Evolutionary conservation across 1,140 invertebrate species (phyloP), one percentile per base, ranked within the genome.

Genomic region (Danaus melanippus): DNA sequence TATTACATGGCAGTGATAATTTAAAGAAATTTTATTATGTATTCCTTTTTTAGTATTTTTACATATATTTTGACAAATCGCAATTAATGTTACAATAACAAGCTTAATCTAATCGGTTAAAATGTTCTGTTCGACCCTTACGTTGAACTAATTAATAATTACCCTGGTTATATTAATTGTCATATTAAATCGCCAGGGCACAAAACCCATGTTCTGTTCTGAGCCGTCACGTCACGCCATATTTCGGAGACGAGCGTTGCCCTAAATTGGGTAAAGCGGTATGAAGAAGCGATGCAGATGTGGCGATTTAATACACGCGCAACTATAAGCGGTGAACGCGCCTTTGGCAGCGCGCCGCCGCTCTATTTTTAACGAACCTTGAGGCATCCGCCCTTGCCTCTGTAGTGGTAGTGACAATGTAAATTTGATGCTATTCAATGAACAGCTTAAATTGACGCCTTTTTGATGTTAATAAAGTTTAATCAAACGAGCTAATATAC

Each of bases 331-430:
- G 72, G 71, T 75, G 66, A 75, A 75, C 75, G 64, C 66, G 64
- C 70, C 77, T 82, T 82, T 84, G 79, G 79, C 82, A 85, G 69
- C 74, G 70, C 68, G 73, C 79, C 78, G 72, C 73, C 57, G 62
- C 71, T 79, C 80, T 85, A 85, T 84, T 84, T 84, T 80, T 85
- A 84, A 74, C 72, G 72, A 80, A 85, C 79, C 82, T 84, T 85
- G 79, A 84, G 74, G 61, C 75, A 80, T 75, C 80, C 74, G 79
- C 80, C 82, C 82, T 85, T 85, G 82, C 70, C 66, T 69, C 65
- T 67, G 69, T 71, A 79, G 71, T 76, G 60, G 71, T 77, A 72
- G 67, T 74, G 71, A 69, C 71, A 72, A 65, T 58, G 58, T 64
- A 60, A 56, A 65, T 70, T 57, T 53, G 55, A 56, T 59, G 46